Base-by-base conservation (phyloP, 2,797 vertebrate genomes). In the Propithecus perrieri region DNA sequence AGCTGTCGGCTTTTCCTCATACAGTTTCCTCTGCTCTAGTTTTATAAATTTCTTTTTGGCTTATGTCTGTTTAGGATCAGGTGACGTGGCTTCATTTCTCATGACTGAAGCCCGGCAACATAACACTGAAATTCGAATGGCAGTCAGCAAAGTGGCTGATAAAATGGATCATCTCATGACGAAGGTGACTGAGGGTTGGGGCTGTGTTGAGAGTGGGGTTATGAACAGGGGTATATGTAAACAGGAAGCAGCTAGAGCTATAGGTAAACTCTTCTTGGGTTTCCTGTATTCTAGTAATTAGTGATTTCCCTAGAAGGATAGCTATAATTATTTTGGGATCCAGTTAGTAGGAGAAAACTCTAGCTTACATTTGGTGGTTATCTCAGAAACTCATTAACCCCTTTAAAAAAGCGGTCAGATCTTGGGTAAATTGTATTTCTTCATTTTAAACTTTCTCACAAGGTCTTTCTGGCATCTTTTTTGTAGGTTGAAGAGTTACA, bases 31-130 rank as follows among this genome's bases (percentile, higher is more conserved):
- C 33, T 90, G 75, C 24, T 78, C 28, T 57, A 33, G 35, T 90
- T 91, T 89, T 6, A 0, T 95, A 90, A 90, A 28, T 89, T 90
- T 96, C 76, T 97, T 48, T 86, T 91, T 96, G 96, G 38, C 81
- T 95, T 95, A 4, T 94, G 38, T 97, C 67, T 95, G 4, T 93
- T 53, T 86, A 99, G 99, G 99, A 72, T 98, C 99, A 4, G 98
- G 99, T 61, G 99, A 99, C 30, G 97, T 99, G 85, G 99, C 99
- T 61, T 99, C 99, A 65, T 99, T 99, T 98, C 96, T 99, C 98
- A 99, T 99, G 99, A 99, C 99, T 0, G 99, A 99, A 97, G 99
- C 99, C 46, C 99, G 99, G 38, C 99, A 99, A 61, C 99, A 99
- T 94, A 99, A 99, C 98, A 99, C 99, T 0, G 99, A 99, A 98